phyloP scores from a whole-genome alignment of 2,797 vertebrate genomes.

The Trachops cirrhosus region DNA sequence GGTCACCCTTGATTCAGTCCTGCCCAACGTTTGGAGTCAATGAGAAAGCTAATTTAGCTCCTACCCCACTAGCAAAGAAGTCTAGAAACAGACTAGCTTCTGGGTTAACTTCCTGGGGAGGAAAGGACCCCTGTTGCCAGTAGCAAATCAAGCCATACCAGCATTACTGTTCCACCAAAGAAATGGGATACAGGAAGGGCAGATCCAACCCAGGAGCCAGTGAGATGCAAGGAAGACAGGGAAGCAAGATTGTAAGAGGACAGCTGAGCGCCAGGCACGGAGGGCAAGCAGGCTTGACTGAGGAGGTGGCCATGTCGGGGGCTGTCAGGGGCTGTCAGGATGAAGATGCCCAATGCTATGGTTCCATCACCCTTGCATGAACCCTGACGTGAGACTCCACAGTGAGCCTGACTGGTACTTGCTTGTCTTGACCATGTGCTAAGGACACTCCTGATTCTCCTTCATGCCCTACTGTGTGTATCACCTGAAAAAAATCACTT shows the following conservation, averaged over 20 bases:
- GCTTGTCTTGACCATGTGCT: neutral
- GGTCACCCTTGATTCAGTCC: neutral
- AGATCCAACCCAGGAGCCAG: neutral
- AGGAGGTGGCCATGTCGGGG: rapidly evolving
- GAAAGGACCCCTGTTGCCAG: neutral
- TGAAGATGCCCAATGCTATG: neutral
- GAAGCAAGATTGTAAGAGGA: neutral
- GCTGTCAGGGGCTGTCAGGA: neutral
- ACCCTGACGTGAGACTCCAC: neutral
- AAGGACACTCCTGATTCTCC: neutral
- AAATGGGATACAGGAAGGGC: neutral
- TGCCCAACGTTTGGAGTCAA: neutral
- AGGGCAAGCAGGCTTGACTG: neutral
- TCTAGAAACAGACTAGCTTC: neutral
- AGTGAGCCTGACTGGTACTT: neutral
- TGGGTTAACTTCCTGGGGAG: neutral
- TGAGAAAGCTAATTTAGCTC: neutral
- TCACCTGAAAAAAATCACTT: neutral
- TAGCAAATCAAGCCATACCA: neutral
- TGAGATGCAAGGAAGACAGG: neutral
- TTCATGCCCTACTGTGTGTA: neutral
- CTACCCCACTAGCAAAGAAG: neutral
- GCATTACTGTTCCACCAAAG: neutral
- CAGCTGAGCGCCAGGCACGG: neutral
- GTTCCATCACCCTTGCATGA: neutral